Base-by-base conservation (phyloP, 1,140 invertebrate genomes). In the Hylaeus anthracinus region DNA sequence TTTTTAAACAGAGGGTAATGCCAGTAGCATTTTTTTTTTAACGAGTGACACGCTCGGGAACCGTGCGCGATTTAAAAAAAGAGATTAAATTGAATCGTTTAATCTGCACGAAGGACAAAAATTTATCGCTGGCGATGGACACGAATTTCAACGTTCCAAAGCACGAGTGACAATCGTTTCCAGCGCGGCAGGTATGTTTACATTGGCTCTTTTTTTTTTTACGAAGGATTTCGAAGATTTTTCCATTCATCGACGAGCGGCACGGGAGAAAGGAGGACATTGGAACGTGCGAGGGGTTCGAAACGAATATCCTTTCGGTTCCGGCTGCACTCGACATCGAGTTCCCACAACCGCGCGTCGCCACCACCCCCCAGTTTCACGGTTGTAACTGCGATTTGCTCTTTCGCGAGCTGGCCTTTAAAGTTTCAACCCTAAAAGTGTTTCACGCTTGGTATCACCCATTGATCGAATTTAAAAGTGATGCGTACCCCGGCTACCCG, bases 381-480 rank as follows among this genome's bases (percentile, higher is more conserved):
- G 90, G 86, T 90, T 91, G 88, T 90, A 90, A 88, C 89, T 87
- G 79, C 86, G 88, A 91, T 88, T 91, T 90, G 86, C 79, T 88
- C 82, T 88, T 69, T 82, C 51, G 84, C 83, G 83, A 84, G 83
- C 72, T 75, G 81, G 88, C 87, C 90, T 92, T 92, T 92, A 92
- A 92, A 92, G 88, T 92, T 88, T 92, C 91, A 92, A 92, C 92
- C 92, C 92, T 93, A 93, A 93, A 93, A 93, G 92, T 92, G 92
- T 93, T 93, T 93, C 92, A 93, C 92, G 92, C 90, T 91, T 89
- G 88, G 90, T 87, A 84, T 93, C 90, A 92, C 88, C 93, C 92
- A 93, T 93, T 93, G 92, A 93, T 93, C 91, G 91, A 92, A 93
- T 93, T 93, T 91, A 90, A 93, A 93, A 93, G 81, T 89, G 88